Conservation (phyloP, 2,113 vertebrate genomes). For the Takifugu flavidus region DNA sequence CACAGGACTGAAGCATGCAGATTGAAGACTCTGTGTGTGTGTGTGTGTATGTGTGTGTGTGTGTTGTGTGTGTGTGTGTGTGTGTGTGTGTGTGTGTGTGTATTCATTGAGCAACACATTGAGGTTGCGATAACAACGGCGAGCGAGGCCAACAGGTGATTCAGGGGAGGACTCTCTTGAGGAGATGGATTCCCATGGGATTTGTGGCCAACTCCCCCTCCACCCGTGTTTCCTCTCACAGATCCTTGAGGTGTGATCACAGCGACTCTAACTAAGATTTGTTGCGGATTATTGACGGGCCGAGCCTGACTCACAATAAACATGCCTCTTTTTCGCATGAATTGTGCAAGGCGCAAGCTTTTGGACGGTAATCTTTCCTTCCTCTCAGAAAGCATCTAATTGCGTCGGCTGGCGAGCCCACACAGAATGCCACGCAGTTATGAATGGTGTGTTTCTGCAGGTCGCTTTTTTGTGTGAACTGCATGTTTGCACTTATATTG, state of each 20-base stretch:
- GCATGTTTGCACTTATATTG: slow-evolving; percentile 71
- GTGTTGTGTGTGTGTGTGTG: slow-evolving; percentile 24
- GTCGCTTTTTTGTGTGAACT: slow-evolving; percentile 57
- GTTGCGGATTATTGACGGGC: slow-evolving; percentile 60
- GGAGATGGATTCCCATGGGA: slow-evolving; percentile 62
- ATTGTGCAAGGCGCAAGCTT: slow-evolving; percentile 59
- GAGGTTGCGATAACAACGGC: slow-evolving; percentile 45
- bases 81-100: slow-evolving; percentile 20
- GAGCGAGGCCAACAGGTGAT: slow-evolving; percentile 61
- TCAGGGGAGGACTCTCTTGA: slow-evolving; percentile 44
- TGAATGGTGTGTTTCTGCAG: slow-evolving; percentile 67
- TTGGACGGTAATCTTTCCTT: slow-evolving; percentile 71
- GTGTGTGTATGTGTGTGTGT: slow-evolving; percentile 24
- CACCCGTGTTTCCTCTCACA: slow-evolving; percentile 55
- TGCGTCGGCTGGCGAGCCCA: slow-evolving; percentile 68
- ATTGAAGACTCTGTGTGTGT: slow-evolving; percentile 50
- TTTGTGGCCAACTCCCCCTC: slow-evolving; percentile 46
- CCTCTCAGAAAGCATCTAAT: slow-evolving; percentile 71
- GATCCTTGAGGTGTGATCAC: slow-evolving; percentile 63
- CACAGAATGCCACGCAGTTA: slow-evolving; percentile 66
- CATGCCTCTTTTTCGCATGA: slow-evolving; percentile 37
- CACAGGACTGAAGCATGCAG: slow-evolving; percentile 63
- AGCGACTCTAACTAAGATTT: slow-evolving; percentile 54
- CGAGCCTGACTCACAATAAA: slow-evolving; percentile 57
- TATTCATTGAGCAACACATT: slow-evolving; percentile 41